A percentile compares a stretch with the other conserved stretches of the same genome.
phyloP scores from a whole-genome alignment of 2,888 invertebrate genomes.

The Hypomecis atomaria region DNA sequence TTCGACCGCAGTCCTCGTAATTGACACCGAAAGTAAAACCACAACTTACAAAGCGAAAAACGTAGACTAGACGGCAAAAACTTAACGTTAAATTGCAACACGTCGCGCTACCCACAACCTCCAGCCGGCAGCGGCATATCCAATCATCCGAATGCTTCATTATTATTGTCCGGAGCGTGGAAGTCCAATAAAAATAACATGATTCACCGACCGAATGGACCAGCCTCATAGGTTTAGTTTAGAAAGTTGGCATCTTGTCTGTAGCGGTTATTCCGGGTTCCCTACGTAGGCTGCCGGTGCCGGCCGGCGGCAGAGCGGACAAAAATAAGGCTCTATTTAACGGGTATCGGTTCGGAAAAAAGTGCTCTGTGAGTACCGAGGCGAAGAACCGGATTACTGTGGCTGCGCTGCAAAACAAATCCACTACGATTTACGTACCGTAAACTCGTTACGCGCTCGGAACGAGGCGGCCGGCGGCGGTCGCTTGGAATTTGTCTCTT shows the following conservation, averaged over 20 bases:
- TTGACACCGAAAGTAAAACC: conserved; percentile 76
- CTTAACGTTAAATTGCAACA: conserved; percentile 61
- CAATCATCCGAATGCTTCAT: conserved; percentile 74
- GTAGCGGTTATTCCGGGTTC: conserved; percentile 77
- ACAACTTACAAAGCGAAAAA: conserved; percentile 70
- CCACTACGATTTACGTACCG: conserved; percentile 83
- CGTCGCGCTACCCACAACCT: conserved; percentile 56
- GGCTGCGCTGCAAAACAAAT: conserved; percentile 77
- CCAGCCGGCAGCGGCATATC: conserved; percentile 53
- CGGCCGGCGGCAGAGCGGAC: conserved; percentile 58
- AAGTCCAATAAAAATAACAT: conserved; percentile 77
- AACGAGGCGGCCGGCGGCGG: conserved; percentile 58
- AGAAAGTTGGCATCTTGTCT: conserved; percentile 83
- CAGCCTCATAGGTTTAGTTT: conserved; percentile 79
- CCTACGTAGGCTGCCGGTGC: conserved; percentile 69
- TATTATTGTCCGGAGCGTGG: conserved; percentile 63
- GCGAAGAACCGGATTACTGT: conserved; percentile 78
- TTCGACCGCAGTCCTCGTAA: conserved; percentile 77
- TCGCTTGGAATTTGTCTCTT: conserved; percentile 66
- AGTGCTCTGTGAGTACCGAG: conserved; percentile 66
- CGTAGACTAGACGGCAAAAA: conserved; percentile 65
- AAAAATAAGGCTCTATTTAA: conserved; percentile 79
- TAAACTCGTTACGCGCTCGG: conserved; percentile 81
- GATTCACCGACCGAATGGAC: conserved; percentile 67
- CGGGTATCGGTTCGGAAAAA: conserved; percentile 73